Evolutionary conservation across 92 coral and sea anemone species (phyloP), one percentile per base, ranked within the genome.

Genomic region (Porites cylindrica): DNA sequence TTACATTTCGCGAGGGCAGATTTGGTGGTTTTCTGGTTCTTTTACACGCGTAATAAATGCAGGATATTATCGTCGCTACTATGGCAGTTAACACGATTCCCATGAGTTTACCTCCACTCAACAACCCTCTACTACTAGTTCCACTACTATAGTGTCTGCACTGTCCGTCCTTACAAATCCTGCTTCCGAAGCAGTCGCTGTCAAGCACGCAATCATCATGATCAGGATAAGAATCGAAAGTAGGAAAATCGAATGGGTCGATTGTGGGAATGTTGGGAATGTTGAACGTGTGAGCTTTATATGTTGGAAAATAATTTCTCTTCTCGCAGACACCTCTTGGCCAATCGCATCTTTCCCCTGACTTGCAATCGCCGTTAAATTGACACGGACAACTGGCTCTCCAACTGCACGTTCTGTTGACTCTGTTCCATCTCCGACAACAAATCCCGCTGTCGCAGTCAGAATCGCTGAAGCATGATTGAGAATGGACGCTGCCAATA

Each of bases 11-110:
- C 1, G 26, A 32, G 7, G 50, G 56, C 20, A 52, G 51, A 16
- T 10, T 26, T 14, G 29, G 24, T 6, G 82, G 86, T 56, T 82
- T 70, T 71, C 62, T 71, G 8, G 51, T 20, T 52, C 53, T 71
- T 66, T 19, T 70, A 51, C 66, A 69, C 78, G 60, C 8, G 78
- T 13, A 18, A 8, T 61, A 82, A 17, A 82, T 2, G 8, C 70
- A 71, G 5, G 79, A 19, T 10, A 60, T n/a, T 59, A 43, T 20
- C 2, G 23, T 18, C 54, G 51, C 60, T 20, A 59, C 23, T n/a
- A 51, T 59, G 51, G 60, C 69, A 66, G 60, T 26, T 11, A 72
- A 3, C 2, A 72, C 43, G 26, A 82, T 82, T 18, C 17, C 38
- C 73, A 60, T n/a, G 4, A 70, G 43, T 11, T 18, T 82, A 10